Conservation (phyloP, 2,888 invertebrate genomes). For the Ptychoptera contaminata region DNA sequence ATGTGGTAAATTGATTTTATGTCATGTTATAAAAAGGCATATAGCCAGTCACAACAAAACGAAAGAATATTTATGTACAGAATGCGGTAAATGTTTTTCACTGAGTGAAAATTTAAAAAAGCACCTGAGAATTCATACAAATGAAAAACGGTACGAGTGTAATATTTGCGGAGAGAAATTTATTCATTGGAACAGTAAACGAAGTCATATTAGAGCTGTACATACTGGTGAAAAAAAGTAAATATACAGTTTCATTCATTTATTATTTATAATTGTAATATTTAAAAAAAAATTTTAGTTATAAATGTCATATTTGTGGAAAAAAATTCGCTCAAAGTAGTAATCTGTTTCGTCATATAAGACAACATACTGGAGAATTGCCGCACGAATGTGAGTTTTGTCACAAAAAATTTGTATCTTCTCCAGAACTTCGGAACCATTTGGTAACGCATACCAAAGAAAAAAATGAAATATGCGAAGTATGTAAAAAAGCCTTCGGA, state of each 20-base stretch:
- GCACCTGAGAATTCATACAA: slow-evolving; percentile 6
- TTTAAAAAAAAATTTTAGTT: not conserved
- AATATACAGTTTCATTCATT: not conserved
- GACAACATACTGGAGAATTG: slow-evolving; percentile 7
- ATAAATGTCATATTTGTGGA: slow-evolving; percentile 6
- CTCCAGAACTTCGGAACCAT: slow-evolving; percentile 6
- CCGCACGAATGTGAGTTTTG: slow-evolving; percentile 6
- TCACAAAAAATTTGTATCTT: slow-evolving; percentile 7
- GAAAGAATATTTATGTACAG: slow-evolving; percentile 4
- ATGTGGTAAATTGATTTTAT: slow-evolving; percentile 7
- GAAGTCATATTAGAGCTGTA: slow-evolving; percentile 6
- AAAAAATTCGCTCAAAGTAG: slow-evolving; percentile 6
- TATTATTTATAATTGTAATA: not conserved
- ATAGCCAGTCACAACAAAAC: not conserved
- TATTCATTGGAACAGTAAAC: slow-evolving; percentile 9
- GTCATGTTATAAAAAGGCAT: slow-evolving; percentile 6
- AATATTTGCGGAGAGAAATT: slow-evolving; percentile 7
- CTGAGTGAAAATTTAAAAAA: slow-evolving; percentile 4
- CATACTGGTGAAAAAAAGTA: slow-evolving; percentile 8
- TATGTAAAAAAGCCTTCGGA: slow-evolving; percentile 8
- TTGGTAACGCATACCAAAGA: slow-evolving; percentile 8
- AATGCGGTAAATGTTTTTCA: slow-evolving; percentile 7
- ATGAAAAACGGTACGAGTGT: slow-evolving; percentile 7
- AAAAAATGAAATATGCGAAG: slow-evolving; percentile 6
- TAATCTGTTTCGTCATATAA: slow-evolving; percentile 6